Percentiles rank a stretch among this genome's conserved stretches.
These are phyloP conservation scores for Plusia festucae DNA, from an alignment of 2,888 invertebrate genomes.

Conservation along the genomic window DNA sequence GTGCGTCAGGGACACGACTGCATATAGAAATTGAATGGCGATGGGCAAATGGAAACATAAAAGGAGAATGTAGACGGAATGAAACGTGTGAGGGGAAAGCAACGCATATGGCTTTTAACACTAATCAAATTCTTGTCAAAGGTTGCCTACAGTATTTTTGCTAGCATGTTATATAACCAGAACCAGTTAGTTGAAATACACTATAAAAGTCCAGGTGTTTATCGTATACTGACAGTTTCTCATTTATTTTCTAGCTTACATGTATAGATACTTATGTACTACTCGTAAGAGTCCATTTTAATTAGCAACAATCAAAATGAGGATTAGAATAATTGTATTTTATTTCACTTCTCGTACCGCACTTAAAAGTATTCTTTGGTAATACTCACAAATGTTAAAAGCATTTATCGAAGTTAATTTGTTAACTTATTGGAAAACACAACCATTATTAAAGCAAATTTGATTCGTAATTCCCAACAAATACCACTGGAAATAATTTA, in stretches of 20 bases:
- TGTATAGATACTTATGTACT: no score
- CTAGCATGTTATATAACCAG: background rate
- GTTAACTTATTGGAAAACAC: conserved; percentile 67
- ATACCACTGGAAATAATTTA: conserved; percentile 76
- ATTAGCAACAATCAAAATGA: background rate
- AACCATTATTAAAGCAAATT: conserved; percentile 67
- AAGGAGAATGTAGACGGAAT: conserved; percentile 68
- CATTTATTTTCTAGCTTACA: no score
- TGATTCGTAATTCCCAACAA: conserved; percentile 75
- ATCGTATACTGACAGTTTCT: background rate
- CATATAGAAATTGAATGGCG: conserved; percentile 79
- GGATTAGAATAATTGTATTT: background rate
- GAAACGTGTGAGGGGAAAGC: conserved; percentile 51
- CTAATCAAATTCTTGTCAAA: conserved; percentile 46
- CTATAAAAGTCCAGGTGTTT: background rate
- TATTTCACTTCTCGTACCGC: background rate
- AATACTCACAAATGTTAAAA: conserved; percentile 19
- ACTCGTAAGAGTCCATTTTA: no score
- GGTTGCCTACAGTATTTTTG: conserved; percentile 13
- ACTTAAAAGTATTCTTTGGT: conserved; percentile 9
- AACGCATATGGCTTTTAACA: conserved; percentile 41
- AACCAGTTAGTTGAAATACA: no score
- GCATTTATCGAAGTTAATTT: conserved; percentile 53
- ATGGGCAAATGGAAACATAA: conserved; percentile 72
- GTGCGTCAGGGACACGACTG: conserved; percentile 68